phyloP scores from a whole-genome alignment of 2,888 invertebrate genomes.

The Drosophila vallismaia region DNA sequence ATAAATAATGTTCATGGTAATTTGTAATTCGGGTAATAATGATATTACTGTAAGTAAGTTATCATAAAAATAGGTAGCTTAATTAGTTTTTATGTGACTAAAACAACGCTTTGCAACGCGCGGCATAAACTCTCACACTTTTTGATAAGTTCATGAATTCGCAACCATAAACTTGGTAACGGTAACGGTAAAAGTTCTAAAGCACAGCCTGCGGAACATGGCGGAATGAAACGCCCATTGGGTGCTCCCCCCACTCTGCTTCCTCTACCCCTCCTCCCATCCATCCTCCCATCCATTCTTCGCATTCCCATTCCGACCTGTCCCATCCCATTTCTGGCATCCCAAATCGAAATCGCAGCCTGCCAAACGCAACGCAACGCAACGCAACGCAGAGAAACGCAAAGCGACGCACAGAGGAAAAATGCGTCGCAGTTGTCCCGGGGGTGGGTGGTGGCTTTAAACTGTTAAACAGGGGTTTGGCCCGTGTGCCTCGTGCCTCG shows the following conservation, averaged over 20 bases:
- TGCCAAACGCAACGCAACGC: conserved; percentile 53
- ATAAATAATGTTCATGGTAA: no score
- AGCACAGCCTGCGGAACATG: neutral
- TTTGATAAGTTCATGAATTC: no score
- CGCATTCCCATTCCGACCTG: neutral
- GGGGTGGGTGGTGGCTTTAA: conserved; percentile 60
- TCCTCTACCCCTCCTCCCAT: neutral
- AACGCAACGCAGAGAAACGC: conserved; percentile 51
- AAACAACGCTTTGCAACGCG: no score
- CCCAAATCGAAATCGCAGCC: conserved; percentile 53
- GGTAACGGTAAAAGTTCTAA: neutral
- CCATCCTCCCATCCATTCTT: conserved; percentile 5
- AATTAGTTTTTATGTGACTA: no score
- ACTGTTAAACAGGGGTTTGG: neutral
- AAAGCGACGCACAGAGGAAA: conserved; percentile 16
- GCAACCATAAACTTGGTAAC: neutral
- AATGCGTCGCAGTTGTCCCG: conserved; percentile 37
- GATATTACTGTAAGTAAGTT: no score
- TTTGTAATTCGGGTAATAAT: no score
- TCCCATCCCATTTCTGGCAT: conserved; percentile 7
- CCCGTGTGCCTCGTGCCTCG: neutral
- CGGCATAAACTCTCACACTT: no score
- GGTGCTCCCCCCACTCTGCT: neutral
- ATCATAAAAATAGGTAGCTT: no score
- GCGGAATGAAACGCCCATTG: conserved; percentile 15